Evolutionary conservation across 2,888 invertebrate species (phyloP).

Genomic region (Ornithoptera priamus): DNA sequence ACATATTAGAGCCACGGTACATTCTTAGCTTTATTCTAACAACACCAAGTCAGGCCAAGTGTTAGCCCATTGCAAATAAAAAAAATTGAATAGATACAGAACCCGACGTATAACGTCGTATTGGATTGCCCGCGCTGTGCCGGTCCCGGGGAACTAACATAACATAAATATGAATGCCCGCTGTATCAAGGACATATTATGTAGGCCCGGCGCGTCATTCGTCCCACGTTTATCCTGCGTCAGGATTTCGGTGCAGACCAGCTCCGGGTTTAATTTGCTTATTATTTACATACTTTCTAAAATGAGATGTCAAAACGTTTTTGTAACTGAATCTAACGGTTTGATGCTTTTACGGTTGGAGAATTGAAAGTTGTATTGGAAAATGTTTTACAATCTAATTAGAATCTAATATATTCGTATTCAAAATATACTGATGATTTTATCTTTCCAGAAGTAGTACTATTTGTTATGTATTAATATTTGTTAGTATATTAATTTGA

Average conservation of each 20-base stretch:
- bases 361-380: background rate
- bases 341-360: background rate
- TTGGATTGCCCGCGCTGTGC: slow-evolving; percentile 23
- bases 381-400: background rate
- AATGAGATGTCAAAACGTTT: slow-evolving; percentile 28
- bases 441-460: background rate
- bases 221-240: slow-evolving; percentile 42
- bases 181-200: slow-evolving; percentile 54
- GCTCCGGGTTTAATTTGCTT: slow-evolving; percentile 33
- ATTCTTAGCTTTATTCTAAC: too few species aligned
- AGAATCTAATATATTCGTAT: background rate
- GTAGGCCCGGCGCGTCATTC: slow-evolving; percentile 47
- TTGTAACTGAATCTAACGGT: slow-evolving; percentile 16
- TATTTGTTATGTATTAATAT: too few species aligned
- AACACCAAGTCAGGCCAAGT: too few species aligned
- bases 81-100: slow-evolving; percentile 10
- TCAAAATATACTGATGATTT: background rate
- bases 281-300: slow-evolving; percentile 40
- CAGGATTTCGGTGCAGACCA: slow-evolving; percentile 34
- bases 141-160: slow-evolving; percentile 41
- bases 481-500: too few species aligned
- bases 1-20: too few species aligned
- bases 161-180: slow-evolving; percentile 55
- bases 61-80: background rate
- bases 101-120: background rate